A percentile compares a stretch with the other conserved stretches of the same genome.
Evolutionary conservation across 2,113 vertebrate species (phyloP).

Genomic region (Phrynosoma platyrhinos): DNA sequence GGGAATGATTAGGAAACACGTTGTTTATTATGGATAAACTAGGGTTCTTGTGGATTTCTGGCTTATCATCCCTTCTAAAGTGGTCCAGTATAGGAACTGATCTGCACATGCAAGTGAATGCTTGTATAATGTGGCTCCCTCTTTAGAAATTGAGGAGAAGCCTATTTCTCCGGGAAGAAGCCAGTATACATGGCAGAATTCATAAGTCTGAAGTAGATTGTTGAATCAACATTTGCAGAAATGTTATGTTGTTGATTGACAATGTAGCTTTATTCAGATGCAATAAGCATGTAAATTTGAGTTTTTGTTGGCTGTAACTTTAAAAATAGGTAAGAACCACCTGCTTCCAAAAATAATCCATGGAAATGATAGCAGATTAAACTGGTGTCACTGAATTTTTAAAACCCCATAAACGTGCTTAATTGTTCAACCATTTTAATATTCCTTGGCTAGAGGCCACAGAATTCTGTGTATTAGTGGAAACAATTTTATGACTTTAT

Average conservation of each 20-base stretch:
- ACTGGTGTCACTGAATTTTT: not conserved
- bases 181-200: too few species aligned
- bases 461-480: not conserved
- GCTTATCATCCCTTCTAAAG: too few species aligned
- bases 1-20: too few species aligned
- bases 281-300: not conserved
- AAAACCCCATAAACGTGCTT: not conserved
- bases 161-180: too few species aligned
- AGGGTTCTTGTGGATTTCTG: too few species aligned
- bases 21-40: too few species aligned
- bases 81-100: too few species aligned
- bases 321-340: not conserved
- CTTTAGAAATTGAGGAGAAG: too few species aligned
- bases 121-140: not conserved
- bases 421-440: not conserved
- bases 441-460: not conserved
- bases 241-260: too few species aligned
- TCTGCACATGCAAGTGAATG: not conserved
- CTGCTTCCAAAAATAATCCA: not conserved
- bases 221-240: too few species aligned
- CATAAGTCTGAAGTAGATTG: too few species aligned
- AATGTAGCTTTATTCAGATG: not conserved
- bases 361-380: not conserved
- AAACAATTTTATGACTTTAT: not conserved
- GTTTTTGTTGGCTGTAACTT: not conserved